phyloP scores from a whole-genome alignment of 2,797 vertebrate species.

The Pseudochromis fuscus region DNA sequence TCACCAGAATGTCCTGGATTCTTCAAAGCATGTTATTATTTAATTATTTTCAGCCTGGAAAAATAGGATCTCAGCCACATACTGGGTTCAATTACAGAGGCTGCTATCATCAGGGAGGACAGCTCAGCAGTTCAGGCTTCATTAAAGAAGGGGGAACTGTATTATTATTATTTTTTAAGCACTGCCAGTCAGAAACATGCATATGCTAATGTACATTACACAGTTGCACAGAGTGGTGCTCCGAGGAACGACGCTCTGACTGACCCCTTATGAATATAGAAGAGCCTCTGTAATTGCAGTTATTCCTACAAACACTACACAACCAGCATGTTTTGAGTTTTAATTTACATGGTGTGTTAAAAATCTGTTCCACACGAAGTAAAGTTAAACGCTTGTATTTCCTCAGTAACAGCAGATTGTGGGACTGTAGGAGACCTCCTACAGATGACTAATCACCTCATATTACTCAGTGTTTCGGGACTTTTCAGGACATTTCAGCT shows the following conservation, averaged over 20 bases:
- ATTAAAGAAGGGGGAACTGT: slow-evolving; percentile 50
- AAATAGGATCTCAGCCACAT: slow-evolving; percentile 53
- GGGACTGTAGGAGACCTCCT: slow-evolving; percentile 18
- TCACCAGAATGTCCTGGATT: slow-evolving; percentile 65
- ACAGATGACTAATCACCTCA: slow-evolving; percentile 47
- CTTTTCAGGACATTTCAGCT: slow-evolving; percentile 19
- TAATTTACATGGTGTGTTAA: no score
- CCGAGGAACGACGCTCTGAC: not conserved
- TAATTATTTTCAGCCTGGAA: slow-evolving; percentile 64
- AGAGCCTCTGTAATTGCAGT: not conserved
- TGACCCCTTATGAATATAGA: slow-evolving; percentile 1
- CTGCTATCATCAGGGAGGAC: slow-evolving; percentile 50
- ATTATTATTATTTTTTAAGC: slow-evolving; percentile 39
- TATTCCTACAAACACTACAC: no score
- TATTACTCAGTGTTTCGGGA: slow-evolving; percentile 14
- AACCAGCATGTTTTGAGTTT: no score
- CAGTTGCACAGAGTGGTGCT: slow-evolving; percentile 6
- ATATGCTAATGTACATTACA: slow-evolving; percentile 38
- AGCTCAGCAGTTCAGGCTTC: slow-evolving; percentile 64
- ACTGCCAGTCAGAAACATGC: slow-evolving; percentile 26
- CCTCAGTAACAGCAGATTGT: slow-evolving; percentile 15
- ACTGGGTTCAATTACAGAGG: slow-evolving; percentile 58
- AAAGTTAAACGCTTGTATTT: slow-evolving; percentile 35
- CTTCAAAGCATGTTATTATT: slow-evolving; percentile 72
- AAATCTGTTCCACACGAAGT: slow-evolving; percentile 22